Percentiles rank a stretch among this genome's conserved stretches.
Evolutionary conservation across 2,888 invertebrate species (phyloP).

Genomic region (Tholera decimalis): DNA sequence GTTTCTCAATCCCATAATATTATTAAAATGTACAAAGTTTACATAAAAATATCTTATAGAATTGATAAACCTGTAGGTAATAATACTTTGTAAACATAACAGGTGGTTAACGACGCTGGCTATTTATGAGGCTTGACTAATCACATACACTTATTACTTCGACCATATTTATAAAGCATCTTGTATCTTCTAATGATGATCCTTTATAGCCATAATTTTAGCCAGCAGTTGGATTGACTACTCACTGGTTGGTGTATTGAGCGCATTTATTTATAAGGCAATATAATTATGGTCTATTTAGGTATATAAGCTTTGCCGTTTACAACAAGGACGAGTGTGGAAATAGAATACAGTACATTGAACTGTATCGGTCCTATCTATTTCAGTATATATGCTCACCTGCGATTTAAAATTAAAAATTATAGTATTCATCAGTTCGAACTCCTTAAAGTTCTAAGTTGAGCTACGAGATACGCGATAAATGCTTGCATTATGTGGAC

Average conservation of each 20-base stretch:
- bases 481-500: too few relatives aligned
- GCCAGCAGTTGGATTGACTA: conserved; percentile 28
- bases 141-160: conserved; percentile 8
- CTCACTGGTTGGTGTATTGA: conserved; percentile 5
- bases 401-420: too few relatives aligned
- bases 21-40: too few relatives aligned
- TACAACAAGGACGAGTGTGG: conserved; percentile 21
- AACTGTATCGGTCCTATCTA: background rate
- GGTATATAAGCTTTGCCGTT: background rate
- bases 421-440: too few relatives aligned
- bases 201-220: conserved; percentile 20
- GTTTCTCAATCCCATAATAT: too few relatives aligned
- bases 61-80: too few relatives aligned
- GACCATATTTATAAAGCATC: background rate
- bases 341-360: background rate
- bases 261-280: background rate
- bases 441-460: too few relatives aligned
- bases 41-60: too few relatives aligned
- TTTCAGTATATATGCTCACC: too few relatives aligned
- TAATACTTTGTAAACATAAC: background rate
- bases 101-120: background rate
- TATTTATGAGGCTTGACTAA: conserved; percentile 6
- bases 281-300: background rate
- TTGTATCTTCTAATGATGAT: conserved; percentile 15
- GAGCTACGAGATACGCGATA: too few relatives aligned